Evolutionary conservation across 2,113 vertebrate species (phyloP).

Genomic region (Procapra przewalskii): DNA sequence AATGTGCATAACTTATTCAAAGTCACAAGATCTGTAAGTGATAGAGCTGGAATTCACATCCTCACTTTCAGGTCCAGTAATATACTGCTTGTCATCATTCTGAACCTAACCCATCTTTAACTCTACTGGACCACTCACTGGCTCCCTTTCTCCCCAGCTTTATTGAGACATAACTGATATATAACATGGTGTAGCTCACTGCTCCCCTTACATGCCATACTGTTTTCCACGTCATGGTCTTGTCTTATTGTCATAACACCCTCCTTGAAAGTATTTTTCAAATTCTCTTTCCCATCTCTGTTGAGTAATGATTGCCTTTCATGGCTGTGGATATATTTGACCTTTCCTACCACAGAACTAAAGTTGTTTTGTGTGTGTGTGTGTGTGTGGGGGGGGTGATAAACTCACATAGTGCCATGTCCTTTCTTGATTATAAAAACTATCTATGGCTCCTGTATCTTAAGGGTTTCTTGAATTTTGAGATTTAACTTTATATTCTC

Average conservation of each 20-base stretch:
- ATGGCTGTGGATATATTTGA: neutral
- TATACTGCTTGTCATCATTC: neutral
- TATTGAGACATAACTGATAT: neutral
- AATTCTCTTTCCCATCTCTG: neutral
- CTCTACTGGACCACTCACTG: neutral
- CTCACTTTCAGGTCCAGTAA: neutral
- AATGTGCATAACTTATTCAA: neutral
- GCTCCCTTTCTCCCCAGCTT: neutral
- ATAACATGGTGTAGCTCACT: neutral
- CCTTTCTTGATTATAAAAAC: neutral
- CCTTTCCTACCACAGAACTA: neutral
- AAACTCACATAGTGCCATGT: neutral
- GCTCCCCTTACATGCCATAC: neutral
- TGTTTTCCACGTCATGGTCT: neutral
- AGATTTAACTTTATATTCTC: neutral
- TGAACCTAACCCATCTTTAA: neutral
- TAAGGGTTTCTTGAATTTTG: neutral
- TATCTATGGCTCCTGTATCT: neutral
- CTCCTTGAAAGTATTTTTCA: neutral
- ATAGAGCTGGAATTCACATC: neutral
- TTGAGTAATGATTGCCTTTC: neutral
- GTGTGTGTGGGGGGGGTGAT: fast-evolving
- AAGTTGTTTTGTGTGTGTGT: neutral
- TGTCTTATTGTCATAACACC: neutral
- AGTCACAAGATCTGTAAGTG: neutral